These are phyloP conservation scores for Atherinosoma microstoma DNA, from an alignment of 2,797 vertebrate genomes.

Conservation along the genomic window DNA sequence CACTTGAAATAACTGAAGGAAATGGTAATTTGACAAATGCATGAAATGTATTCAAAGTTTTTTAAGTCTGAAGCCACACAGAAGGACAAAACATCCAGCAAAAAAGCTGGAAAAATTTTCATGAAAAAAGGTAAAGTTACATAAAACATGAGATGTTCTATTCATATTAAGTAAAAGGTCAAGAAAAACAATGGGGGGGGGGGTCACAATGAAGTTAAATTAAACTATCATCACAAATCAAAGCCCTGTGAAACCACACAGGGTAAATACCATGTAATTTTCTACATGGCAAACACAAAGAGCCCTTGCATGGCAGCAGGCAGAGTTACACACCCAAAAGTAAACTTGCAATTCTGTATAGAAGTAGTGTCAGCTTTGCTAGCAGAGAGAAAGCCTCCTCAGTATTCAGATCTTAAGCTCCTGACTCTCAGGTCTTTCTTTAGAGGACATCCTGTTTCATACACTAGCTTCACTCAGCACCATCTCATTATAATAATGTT, in stretches of 20 bases:
- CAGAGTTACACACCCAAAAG: constrained; percentile 30
- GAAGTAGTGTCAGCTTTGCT: constrained; percentile 49
- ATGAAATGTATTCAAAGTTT: not conserved
- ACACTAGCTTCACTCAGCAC: constrained; percentile 43
- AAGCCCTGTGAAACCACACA: not conserved
- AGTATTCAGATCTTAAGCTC: constrained; percentile 61
- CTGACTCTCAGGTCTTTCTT: constrained; percentile 56
- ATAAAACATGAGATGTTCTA: not conserved
- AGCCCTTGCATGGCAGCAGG: constrained; percentile 33
- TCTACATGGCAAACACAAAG: constrained; percentile 5
- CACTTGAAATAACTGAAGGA: not conserved
- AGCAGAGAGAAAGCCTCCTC: constrained; percentile 62
- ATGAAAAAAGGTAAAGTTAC: not conserved
- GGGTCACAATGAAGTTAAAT: not conserved
- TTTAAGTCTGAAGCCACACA: not conserved
- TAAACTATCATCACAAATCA: not conserved
- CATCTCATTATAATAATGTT: constrained; percentile 38
- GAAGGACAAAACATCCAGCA: not conserved
- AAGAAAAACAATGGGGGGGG: not conserved
- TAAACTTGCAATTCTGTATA: constrained; percentile 55
- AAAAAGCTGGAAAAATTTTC: not conserved
- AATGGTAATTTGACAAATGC: not conserved
- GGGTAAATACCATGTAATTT: not conserved
- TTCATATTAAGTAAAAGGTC: not conserved
- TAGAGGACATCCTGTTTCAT: constrained; percentile 61